Evolutionary conservation across 2,113 vertebrate genomes (phyloP), one percentile per base, ranked within the genome.

Genomic region (Apeltes quadracus): DNA sequence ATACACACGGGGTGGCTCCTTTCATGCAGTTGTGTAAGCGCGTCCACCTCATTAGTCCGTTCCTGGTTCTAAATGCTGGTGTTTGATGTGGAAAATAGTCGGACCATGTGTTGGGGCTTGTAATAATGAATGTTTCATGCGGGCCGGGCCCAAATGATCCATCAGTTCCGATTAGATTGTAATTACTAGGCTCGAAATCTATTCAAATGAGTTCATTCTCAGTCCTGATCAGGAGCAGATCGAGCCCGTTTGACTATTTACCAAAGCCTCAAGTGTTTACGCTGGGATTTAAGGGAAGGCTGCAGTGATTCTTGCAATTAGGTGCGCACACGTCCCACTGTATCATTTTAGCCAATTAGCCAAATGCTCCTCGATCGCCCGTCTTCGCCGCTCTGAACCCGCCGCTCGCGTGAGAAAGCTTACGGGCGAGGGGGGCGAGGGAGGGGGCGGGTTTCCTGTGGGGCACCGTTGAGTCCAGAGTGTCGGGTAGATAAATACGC

Each of bases 91-190:
- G 84, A 88, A 89, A 89, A 71, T 70, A 87, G 76, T 75, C 55
- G 56, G 69, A 78, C 87, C 85, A 84, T 88, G 87, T 90, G 91
- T 77, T 76, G 44, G 27, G 57, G 75, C 72, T 86, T 86, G 81
- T 86, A 83, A 87, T 91, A 90, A 88, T 91, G 77, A 90, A 91
- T 90, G 80, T 84, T 90, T 90, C 86, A 90, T 90, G 81, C 87
- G 86, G 72, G 89, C 87, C 77, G 84, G 81, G 80, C 81, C 80
- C 83, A 83, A 90, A 90, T 85, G 83, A 93, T 91, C 85, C 84
- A 91, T 93, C 90, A 91, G 68, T 92, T 88, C 72, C 67, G 76
- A 92, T 92, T 90, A 90, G 80, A 81, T 84, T 82, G 76, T 87
- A 90, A 90, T 92, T 90, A 89, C 83, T 29, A 34, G 73, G 67